Base-by-base conservation (phyloP, 2,113 vertebrate species). In the Macroglossus sobrinus region DNA sequence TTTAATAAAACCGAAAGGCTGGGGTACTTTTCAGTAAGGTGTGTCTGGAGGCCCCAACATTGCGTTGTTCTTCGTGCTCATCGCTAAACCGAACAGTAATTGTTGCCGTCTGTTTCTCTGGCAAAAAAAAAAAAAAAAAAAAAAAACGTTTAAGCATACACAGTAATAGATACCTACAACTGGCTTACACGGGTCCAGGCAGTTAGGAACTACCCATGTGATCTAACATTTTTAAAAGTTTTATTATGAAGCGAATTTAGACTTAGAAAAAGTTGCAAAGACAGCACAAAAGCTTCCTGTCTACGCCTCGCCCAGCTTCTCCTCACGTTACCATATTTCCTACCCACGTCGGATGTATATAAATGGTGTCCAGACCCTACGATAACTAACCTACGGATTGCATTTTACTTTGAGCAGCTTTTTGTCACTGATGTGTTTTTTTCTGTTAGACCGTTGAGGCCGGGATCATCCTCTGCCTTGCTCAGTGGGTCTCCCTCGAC, bases 101-200 rank as follows among this genome's bases (percentile, higher is more conserved):
- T 63, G 28, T 55, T 93, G 72, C 72, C 61, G 30, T 8, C 18
- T 84, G 13, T 40, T 68, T 91, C 75, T 82, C 45, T 33, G 40
- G 55, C 80, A 43, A 43, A 43, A 43, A 43, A 40, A 1, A 26
- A 50, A 45, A 75, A 4, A 43, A 43, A 43, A 43, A 43, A 40
- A 1, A 26, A 50, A 45, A 75, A 4, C 19, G 22, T 15, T 59
- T 81, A 89, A 80, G n/a, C 35, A 30, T 35, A 64, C 12, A 92
- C 95, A 92, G 90, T 87, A 95, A 94, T 91, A 68, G 61, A 22
- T 75, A 76, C 76, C 76, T 38, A 63, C 92, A 92, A 94, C 90
- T 88, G 59, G 84, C 72, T 97, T 84, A 84, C 76, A 53, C 43
- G 69, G 69, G 78, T 80, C 28, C 50, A 6, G 40, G 57, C 5